These are phyloP conservation scores for Aleiodes leptofemur DNA, from an alignment of 2,888 invertebrate genomes.

Conservation along the genomic window DNA sequence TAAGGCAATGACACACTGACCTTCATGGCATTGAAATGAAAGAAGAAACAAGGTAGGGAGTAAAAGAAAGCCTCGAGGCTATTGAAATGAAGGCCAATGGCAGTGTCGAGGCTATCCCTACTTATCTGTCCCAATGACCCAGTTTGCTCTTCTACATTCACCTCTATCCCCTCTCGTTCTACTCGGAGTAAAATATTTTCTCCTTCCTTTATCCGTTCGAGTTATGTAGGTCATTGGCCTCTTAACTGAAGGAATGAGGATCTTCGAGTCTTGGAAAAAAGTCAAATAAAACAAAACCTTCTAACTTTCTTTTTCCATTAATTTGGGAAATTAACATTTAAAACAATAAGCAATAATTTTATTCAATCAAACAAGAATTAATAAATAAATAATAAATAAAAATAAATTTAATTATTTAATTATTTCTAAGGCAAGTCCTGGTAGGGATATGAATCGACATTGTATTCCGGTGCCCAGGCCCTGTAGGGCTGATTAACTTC, in stretches of 20 bases:
- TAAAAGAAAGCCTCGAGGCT: conserved; percentile 41
- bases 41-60: conserved; percentile 16
- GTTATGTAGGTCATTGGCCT: conserved; percentile 68
- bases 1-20: conserved; percentile 71
- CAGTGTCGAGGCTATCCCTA: conserved; percentile 52
- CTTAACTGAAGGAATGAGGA: conserved; percentile 42
- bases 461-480: conserved; percentile 69
- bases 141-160: conserved; percentile 60
- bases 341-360: background rate
- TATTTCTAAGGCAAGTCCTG: conserved; percentile 63
- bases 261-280: conserved; percentile 10
- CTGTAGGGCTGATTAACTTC: conserved; percentile 69
- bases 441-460: conserved; percentile 68
- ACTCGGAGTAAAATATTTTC: conserved; percentile 41
- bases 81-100: conserved; percentile 55
- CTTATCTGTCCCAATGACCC: conserved; percentile 59
- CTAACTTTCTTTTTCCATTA: conserved; percentile 14
- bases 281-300: conserved; percentile 2
- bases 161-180: conserved; percentile 57
- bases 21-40: conserved; percentile 60
- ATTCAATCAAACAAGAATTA: conserved; percentile 5
- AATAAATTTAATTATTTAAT: conserved; percentile 29
- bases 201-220: conserved; percentile 49
- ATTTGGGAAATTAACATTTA: background rate
- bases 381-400: conserved; percentile 41